Evolutionary conservation across 2,888 invertebrate genomes (phyloP).

Genomic region (Drosophila tanythrix): DNA sequence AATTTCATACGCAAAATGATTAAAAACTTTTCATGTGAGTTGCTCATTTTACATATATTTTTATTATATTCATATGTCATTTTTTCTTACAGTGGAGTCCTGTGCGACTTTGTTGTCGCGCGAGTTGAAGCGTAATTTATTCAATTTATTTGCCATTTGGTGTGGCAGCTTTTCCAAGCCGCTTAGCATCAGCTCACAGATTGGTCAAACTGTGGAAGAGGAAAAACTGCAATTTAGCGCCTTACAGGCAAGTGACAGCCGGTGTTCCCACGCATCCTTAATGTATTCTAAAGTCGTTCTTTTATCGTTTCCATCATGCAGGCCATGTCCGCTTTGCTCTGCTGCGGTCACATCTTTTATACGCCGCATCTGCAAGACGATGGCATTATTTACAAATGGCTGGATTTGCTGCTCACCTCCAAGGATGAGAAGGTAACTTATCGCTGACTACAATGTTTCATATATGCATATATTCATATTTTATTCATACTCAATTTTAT

Average conservation of each 20-base stretch:
- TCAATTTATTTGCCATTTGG: conserved; percentile 97
- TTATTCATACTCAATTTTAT: background rate
- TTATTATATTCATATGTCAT: background rate
- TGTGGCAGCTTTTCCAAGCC: conserved; percentile 94
- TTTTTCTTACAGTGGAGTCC: conserved; percentile 90
- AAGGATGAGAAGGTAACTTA: conserved; percentile 91
- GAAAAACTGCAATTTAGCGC: conserved; percentile 88
- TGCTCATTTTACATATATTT: background rate
- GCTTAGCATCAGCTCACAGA: conserved; percentile 86
- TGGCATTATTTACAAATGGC: conserved; percentile 96
- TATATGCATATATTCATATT: background rate
- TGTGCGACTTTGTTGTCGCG: conserved; percentile 93
- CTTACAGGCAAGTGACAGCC: conserved; percentile 84
- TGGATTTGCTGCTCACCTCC: conserved; percentile 95
- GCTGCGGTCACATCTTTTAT: conserved; percentile 98
- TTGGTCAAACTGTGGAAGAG: conserved; percentile 85
- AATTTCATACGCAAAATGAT: conserved; percentile 97
- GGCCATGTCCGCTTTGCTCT: conserved; percentile 98
- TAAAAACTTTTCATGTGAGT: conserved; percentile 95
- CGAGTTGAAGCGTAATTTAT: conserved; percentile 94
- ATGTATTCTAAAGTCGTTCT: conserved; percentile 6
- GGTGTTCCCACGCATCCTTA: conserved; percentile 9
- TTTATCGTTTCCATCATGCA: conserved; percentile 84
- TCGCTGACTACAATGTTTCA: background rate
- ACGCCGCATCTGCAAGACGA: conserved; percentile 93